Evolutionary conservation across 1,140 invertebrate species (phyloP), one percentile per base, ranked within the genome.

Genomic region (Cardiocondyla obscurior): DNA sequence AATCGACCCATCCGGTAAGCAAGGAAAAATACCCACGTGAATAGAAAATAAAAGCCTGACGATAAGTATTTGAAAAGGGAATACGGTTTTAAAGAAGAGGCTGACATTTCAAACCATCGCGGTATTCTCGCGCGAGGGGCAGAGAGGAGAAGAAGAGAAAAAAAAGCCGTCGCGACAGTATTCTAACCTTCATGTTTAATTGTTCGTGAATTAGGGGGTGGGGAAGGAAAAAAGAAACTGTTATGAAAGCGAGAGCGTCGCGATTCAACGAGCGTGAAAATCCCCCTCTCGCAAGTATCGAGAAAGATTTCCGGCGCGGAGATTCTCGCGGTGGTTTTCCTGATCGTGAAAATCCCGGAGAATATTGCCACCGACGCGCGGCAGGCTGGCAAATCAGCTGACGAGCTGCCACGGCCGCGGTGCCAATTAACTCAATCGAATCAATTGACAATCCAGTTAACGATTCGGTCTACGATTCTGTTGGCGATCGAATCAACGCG

Each of bases 151-250:
- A 14, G 58, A 60, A 67, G 42, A 44, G n/a, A n/a, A n/a, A n/a
- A 19, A 16, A 53, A 33, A 64, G 46, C 36, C 28, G 4, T 49
- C 60, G n/a, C 30, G 28, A 65, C 22, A 67, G 12, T 79, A 28
- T 51, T 67, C 49, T 79, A 79, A 79, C 74, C 74, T 79, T 22
- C 74, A 79, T 79, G 28, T 79, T 79, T 79, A 79, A 79, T 79
- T 33, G 62, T 36, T 65, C 74, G 46, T 69, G 33, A 67, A 33
- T 53, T 7, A n/a, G 3, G 6, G 2, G 12, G 30, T 8, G n/a
- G 12, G 3, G 33, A n/a, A n/a, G 58, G 33, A 28, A 53, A 5
- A 30, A 12, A 19, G n/a, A n/a, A n/a, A n/a, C n/a, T n/a, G 19
- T 67, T 55, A 67, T 77, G 60, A 77, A 77, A 77, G 73, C 44